Base-by-base conservation (phyloP, 2,888 invertebrate species). In the Lamproptera curius region DNA sequence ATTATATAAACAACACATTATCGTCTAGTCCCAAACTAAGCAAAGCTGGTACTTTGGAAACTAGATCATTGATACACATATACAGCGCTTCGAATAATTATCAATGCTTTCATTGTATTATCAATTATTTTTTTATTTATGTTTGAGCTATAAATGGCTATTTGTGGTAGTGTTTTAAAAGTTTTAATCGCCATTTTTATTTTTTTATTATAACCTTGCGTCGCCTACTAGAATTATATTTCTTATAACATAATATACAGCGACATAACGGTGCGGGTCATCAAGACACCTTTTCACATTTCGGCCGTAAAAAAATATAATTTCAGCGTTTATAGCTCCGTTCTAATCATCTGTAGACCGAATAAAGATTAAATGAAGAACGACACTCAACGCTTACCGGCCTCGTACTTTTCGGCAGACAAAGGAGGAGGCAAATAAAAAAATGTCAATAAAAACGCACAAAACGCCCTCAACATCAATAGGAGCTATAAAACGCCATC, bases 381-480 rank as follows among this genome's bases (percentile, higher is more conserved):
- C 40, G 40, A 26, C 34, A 35, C 26, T 35, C 16, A 34, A 15
- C 11, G n/a, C 17, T 13, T 13, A 15, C n/a, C 11, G 40, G 16
- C 15, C 34, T 35, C 36, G 11, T 13, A 20, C 16, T 13, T 49
- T 47, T 43, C 28, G 35, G 41, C 45, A 44, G 13, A 40, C 16
- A 42, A 47, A 16, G 26, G 52, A 44, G 23, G 65, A 65, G 60
- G 62, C 61, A 73, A 70, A 70, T 68, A 69, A 66, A 65, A n/a
- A 64, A 51, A 50, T 43, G 36, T 52, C 59, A 55, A 63, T 66
- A 38, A 66, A 70, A 62, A 65, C 52, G 58, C 64, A 65, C 63
- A 62, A 59, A 71, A 68, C 58, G 70, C 67, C 70, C 73, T 77
- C 73, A 72, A 70, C 70, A 71, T 71, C 73, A 76, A 77, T 76